These are phyloP conservation scores for Caranx ignobilis DNA, from an alignment of 2,113 vertebrate species.

Conservation along the genomic window DNA sequence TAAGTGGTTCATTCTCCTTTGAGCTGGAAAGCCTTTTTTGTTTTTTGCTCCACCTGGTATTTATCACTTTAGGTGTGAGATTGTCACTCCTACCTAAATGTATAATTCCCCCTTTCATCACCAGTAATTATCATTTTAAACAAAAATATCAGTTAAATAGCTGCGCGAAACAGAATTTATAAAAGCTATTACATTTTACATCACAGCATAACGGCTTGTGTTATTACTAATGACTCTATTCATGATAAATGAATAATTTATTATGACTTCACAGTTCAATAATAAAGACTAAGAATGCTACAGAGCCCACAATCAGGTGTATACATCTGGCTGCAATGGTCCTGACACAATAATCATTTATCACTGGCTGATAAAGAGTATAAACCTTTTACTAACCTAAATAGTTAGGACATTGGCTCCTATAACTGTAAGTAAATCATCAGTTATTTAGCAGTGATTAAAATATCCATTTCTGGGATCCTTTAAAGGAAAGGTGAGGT, in stretches of 20 bases:
- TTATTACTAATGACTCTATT: slow-evolving; percentile 4
- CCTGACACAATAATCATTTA: background rate
- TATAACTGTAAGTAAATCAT: background rate
- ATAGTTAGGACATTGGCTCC: background rate
- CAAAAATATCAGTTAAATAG: background rate
- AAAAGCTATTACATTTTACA: background rate
- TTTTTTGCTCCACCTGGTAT: slow-evolving; percentile 1
- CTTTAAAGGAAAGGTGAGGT: too few species aligned
- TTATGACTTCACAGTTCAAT: background rate
- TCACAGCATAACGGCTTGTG: background rate
- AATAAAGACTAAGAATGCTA: background rate
- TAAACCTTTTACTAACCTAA: background rate
- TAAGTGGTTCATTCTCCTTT: slow-evolving; percentile 52
- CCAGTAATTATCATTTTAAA: background rate
- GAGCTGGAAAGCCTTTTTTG: slow-evolving; percentile 37
- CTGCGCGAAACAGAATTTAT: background rate
- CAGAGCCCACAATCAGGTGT: background rate
- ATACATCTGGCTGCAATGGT: background rate
- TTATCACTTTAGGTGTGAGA: background rate
- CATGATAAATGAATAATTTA: background rate
- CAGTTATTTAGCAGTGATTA: background rate
- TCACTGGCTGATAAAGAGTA: background rate
- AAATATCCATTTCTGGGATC: background rate
- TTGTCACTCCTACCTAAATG: background rate
- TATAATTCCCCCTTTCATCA: background rate